A percentile compares a stretch with the other conserved stretches of the same genome.
phyloP scores from a whole-genome alignment of 2,797 vertebrate species.

The Onychomys torridus region DNA sequence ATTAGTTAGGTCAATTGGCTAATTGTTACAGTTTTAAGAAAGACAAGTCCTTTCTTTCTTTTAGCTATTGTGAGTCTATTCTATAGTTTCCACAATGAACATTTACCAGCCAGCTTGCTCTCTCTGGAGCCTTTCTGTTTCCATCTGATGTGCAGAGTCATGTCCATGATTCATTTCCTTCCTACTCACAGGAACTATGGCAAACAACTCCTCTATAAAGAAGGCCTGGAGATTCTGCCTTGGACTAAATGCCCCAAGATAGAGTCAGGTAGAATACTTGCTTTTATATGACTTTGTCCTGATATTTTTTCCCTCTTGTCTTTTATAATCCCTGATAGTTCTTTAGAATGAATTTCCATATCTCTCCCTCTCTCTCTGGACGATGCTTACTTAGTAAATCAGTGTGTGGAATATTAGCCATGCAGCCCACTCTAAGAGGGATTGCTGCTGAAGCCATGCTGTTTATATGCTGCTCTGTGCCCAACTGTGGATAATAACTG shows the following conservation, averaged over 20 bases:
- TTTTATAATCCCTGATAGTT: conserved; percentile 73
- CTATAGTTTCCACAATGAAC: conserved; percentile 61
- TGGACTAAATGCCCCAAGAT: not conserved
- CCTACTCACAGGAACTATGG: conserved; percentile 31
- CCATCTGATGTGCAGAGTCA: conserved; percentile 8
- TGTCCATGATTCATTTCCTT: conserved; percentile 59
- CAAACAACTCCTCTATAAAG: not conserved
- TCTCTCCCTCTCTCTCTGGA: conserved; percentile 46
- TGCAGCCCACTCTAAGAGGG: conserved; percentile 21
- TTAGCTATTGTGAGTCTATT: conserved; percentile 76
- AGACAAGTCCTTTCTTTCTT: conserved; percentile 68
- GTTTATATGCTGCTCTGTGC: conserved; percentile 61
- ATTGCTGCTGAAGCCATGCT: conserved; percentile 55
- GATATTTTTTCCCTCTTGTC: conserved; percentile 40
- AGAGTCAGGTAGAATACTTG: not conserved
- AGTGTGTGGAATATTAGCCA: conserved; percentile 56
- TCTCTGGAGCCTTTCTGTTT: conserved; percentile 67
- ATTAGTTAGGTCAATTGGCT: conserved; percentile 74
- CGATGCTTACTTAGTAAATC: conserved; percentile 64
- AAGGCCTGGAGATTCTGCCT: conserved; percentile 6
- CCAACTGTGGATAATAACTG: conserved; percentile 76
- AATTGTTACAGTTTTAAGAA: conserved; percentile 78
- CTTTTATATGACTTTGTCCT: conserved; percentile 40
- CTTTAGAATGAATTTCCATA: conserved; percentile 72
- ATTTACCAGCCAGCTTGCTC: conserved; percentile 69